Evolutionary conservation across 1,140 invertebrate species (phyloP).

Genomic region (Drosophila sp.): DNA sequence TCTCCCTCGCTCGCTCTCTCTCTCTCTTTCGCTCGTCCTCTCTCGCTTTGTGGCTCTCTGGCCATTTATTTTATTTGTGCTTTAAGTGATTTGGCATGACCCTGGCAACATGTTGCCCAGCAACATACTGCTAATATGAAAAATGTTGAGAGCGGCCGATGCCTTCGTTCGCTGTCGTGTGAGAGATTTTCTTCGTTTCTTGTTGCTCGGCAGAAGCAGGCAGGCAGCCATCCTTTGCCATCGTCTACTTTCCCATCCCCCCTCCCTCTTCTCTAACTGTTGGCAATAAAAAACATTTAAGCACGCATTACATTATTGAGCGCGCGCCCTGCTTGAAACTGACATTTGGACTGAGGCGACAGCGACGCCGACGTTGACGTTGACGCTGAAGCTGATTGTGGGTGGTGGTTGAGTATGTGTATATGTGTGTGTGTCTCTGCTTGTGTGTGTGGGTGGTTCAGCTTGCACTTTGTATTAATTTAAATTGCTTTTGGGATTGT

Average conservation of each 20-base stretch:
- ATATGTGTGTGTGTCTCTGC: conserved; percentile 16
- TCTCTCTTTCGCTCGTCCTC: conserved; percentile 7
- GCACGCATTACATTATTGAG: conserved; percentile 79
- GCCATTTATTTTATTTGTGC: conserved; percentile 66
- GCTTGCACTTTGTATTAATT: conserved; percentile 76
- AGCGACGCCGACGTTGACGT: conserved; percentile 24
- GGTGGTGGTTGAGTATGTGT: conserved; percentile 20
- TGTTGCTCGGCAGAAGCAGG: conserved; percentile 11
- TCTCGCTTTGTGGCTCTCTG: conserved; percentile 47
- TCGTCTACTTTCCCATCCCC: conserved; percentile 24
- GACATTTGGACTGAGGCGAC: conserved; percentile 59
- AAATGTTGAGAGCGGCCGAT: conserved; percentile 43
- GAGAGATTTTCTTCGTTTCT: conserved; percentile 13
- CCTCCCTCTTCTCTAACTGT: conserved; percentile 40
- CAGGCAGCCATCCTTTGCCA: conserved; percentile 11
- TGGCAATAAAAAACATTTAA: conserved; percentile 80
- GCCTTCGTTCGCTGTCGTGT: conserved; percentile 16
- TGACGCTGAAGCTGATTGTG: conserved; percentile 23
- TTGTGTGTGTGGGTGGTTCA: conserved; percentile 40
- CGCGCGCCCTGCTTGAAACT: conserved; percentile 65
- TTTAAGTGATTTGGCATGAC: conserved; percentile 67
- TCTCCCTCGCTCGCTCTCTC: neutral
- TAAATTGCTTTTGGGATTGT: conserved; percentile 76
- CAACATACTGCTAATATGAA: conserved; percentile 30
- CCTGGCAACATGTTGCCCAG: conserved; percentile 62